Conservation (phyloP, 1,140 invertebrate genomes). For the Lasaia peninsularis region DNA sequence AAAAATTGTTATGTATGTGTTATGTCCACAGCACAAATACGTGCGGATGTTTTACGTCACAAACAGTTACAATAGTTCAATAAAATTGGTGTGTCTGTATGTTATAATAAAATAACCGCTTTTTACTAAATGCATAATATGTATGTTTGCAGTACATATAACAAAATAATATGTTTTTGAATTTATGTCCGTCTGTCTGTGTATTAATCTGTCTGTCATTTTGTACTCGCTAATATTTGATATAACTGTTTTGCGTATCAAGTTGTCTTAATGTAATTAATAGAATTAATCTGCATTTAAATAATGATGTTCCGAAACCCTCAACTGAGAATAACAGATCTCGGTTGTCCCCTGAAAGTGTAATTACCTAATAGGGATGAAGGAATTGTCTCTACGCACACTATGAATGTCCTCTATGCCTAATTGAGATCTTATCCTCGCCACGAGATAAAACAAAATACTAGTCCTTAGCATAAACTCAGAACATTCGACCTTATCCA, state of each 20-base stretch:
- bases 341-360: constrained; percentile 40
- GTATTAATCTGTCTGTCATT: no score
- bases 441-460: constrained; percentile 58
- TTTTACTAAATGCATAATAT: no score
- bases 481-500: constrained; percentile 53
- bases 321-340: constrained; percentile 41
- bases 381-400: constrained; percentile 48
- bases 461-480: constrained; percentile 49
- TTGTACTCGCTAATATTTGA: no score
- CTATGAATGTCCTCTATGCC: constrained; percentile 63
- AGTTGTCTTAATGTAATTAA: background rate
- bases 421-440: constrained; percentile 72
- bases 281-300: constrained; percentile 5
- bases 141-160: no score
- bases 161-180: background rate
- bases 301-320: constrained; percentile 15
- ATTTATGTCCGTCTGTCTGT: no score
- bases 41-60: no score
- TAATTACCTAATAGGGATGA: constrained; percentile 52
- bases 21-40: no score
- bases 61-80: no score
- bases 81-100: no score
- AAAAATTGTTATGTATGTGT: no score
- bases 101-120: no score
- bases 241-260: background rate